A percentile compares a stretch with the other conserved stretches of the same genome.
Evolutionary conservation across 1,140 invertebrate genomes (phyloP).

Genomic region (Zaprionus ornatus): DNA sequence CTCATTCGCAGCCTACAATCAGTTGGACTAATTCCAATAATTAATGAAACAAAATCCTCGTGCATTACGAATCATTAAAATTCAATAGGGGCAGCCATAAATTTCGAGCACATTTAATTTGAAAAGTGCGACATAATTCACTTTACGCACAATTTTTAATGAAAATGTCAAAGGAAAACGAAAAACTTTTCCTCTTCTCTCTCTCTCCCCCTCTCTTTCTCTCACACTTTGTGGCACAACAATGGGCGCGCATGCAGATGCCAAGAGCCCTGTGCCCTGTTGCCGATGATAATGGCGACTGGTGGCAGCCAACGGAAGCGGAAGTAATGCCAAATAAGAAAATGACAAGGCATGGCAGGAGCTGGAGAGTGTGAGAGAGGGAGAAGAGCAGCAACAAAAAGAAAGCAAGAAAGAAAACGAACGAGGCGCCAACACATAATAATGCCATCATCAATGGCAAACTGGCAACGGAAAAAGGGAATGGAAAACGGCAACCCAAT

Average conservation of each 20-base stretch:
- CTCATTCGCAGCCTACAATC: not conserved
- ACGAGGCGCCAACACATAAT: conserved; percentile 76
- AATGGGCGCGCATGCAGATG: not conserved
- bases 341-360: conserved; percentile 23
- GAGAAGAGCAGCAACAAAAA: conserved; percentile 22
- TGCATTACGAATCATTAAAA: conserved; percentile 69
- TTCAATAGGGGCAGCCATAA: conserved; percentile 72
- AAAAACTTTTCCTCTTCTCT: conserved; percentile 49
- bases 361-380: conserved; percentile 28
- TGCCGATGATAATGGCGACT: conserved; percentile 43
- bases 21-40: conserved; percentile 41
- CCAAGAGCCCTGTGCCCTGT: not conserved
- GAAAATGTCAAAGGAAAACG: conserved; percentile 54
- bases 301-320: conserved; percentile 66
- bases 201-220: not conserved
- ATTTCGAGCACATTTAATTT: conserved; percentile 70
- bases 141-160: conserved; percentile 61
- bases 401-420: conserved; percentile 33
- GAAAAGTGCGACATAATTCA: conserved; percentile 70
- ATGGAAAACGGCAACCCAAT: conserved; percentile 46
- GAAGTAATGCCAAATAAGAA: conserved; percentile 72
- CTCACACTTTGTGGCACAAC: not conserved
- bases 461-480: conserved; percentile 49
- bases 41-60: conserved; percentile 62
- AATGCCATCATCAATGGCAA: conserved; percentile 72